Base-by-base conservation (phyloP, 53 echinoderm and acorn worm species). In the Luidia sarsii region DNA sequence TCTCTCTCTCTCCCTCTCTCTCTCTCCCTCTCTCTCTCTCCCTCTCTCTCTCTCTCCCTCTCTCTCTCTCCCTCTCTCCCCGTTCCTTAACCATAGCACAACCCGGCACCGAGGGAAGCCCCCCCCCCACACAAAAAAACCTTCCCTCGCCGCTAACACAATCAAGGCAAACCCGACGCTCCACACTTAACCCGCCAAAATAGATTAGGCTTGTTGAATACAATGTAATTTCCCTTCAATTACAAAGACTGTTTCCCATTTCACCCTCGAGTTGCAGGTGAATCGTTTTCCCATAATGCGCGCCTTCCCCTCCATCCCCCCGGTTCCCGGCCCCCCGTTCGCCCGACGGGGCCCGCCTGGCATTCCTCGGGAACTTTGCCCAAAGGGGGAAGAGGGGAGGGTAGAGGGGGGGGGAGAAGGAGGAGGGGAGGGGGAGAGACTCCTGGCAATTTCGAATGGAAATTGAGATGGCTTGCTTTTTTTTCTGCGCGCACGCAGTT, bases 231-330 rank as follows among this genome's bases (percentile, higher is more conserved):
- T 77, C 61, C 77, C 77, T 45, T 45, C 60, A 27, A 61, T 77
- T 59, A 45, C 61, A 14, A 60, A 61, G 46, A 61, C 77, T 61
- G 77, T 77, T 77, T 77, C 77, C 77, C 77, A 77, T 61, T 77
- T 59, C 61, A 31, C 33, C 21, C 33, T 77, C n/a, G n/a, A 48
- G 19, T 61, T 11, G 60, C 48, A 31, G 23, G 59, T 48, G 61
- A 77, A 43, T 77, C 23, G 45, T 30, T 61, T 77, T n/a, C n/a
- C n/a, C n/a, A n/a, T n/a, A n/a, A n/a, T n/a, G n/a, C n/a, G n/a
- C n/a, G n/a, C n/a, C n/a, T n/a, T n/a, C n/a, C n/a, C n/a, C n/a
- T n/a, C n/a, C n/a, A n/a, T n/a, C n/a, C n/a, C n/a, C n/a, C n/a
- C n/a, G n/a, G n/a, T n/a, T n/a, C n/a, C n/a, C n/a, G n/a, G n/a